Percentiles rank a stretch among this genome's conserved stretches.
Evolutionary conservation across 2,113 vertebrate genomes (phyloP).

Genomic region (Lepidothrix coronata): DNA sequence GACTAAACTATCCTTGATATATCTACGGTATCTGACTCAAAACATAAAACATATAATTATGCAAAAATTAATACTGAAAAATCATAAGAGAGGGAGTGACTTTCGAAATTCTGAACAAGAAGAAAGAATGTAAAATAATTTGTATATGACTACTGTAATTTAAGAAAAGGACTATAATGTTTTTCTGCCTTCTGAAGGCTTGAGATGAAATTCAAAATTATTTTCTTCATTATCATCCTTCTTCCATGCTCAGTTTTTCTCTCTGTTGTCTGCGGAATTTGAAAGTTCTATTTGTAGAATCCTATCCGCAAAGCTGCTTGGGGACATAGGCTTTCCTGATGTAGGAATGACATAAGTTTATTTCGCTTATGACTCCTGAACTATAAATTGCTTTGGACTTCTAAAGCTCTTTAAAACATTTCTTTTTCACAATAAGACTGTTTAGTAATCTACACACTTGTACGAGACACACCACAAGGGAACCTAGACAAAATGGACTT

Average conservation of each 20-base stretch:
- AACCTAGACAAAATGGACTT: background rate
- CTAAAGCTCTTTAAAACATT: background rate
- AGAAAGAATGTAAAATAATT: background rate
- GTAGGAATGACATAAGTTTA: background rate
- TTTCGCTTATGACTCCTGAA: background rate
- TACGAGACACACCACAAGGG: background rate
- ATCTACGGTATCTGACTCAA: background rate
- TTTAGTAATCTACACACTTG: background rate
- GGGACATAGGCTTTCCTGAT: background rate
- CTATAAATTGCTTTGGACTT: background rate
- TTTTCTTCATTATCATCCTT: background rate
- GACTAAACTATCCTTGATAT: background rate
- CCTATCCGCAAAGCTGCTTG: background rate
- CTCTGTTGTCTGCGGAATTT: background rate
- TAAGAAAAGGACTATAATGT: background rate
- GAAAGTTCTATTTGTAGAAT: background rate
- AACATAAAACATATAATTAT: background rate
- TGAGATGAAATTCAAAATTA: background rate
- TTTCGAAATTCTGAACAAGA: background rate
- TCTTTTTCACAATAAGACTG: background rate
- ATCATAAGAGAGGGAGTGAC: background rate
- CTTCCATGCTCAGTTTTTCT: background rate
- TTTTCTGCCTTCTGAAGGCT: background rate
- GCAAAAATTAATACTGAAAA: background rate
- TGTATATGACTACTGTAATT: background rate